Evolutionary conservation across 1,140 invertebrate species (phyloP), one percentile per base, ranked within the genome.

Genomic region (Dufourea novaeangliae): DNA sequence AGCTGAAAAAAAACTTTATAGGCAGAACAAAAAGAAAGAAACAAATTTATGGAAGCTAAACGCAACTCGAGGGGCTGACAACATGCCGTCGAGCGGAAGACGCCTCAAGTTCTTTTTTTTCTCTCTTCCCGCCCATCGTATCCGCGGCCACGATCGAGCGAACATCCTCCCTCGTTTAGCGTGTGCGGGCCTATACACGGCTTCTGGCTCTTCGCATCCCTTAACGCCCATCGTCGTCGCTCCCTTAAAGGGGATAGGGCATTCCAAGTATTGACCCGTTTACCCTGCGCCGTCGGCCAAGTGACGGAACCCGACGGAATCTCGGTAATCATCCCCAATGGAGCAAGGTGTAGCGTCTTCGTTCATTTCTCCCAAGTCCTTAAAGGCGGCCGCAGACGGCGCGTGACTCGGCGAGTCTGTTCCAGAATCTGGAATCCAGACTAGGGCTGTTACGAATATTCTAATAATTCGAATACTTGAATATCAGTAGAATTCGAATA

Each of bases 231-330:
- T 66, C n/a, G n/a, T 37, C 34, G 34, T 3, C 46, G 17, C 46
- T 84, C 79, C 83, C 82, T 91, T 91, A 91, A 91, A 91, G 90
- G 75, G 62, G 90, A 91, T 89, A 73, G 86, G 56, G 52, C 87
- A 83, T 90, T 86, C 86, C 88, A 75, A 90, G 90, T 91, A 91
- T 91, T 90, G 90, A 91, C 90, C 90, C 88, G 90, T 87, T 88
- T 88, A 87, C 86, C 79, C 83, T 85, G 84, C 82, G 64, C 72
- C 29, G 44, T 59, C 64, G 39, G 22, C n/a, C 46, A 50, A 44
- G 39, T 29, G 27, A 69, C 32, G 11, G 29, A 68, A 8, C 39
- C 44, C 8, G 22, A 20, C 17, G 0, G 14, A 57, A 20, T 37
- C 32, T 34, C 22, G 22, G 11, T 37, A 12, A 46, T 68, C 27